phyloP scores from a whole-genome alignment of 2,888 invertebrate genomes.

The Neocrepidodera transversa region DNA sequence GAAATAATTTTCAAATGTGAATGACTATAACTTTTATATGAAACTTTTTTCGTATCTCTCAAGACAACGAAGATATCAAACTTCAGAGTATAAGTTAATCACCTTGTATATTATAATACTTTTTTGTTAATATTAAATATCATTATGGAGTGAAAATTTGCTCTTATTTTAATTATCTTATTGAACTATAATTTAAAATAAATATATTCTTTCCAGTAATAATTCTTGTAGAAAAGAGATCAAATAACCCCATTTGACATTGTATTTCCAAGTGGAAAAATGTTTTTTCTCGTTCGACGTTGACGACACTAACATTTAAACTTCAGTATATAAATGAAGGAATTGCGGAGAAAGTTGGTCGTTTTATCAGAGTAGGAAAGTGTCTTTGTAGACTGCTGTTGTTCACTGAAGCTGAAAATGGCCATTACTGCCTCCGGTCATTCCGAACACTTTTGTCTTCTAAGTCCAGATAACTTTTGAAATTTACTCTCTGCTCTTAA shows the following conservation, averaged over 20 bases:
- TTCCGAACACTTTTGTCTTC: constrained; percentile 45
- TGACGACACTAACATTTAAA: constrained; percentile 19
- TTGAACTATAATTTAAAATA: no score
- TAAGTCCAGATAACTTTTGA: constrained; percentile 41
- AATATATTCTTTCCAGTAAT: no score
- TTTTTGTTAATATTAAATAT: no score
- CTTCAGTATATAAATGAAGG: constrained; percentile 25
- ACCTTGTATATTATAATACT: no score
- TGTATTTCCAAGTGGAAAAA: constrained; percentile 19
- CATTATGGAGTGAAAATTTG: no score
- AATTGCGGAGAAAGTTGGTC: constrained; percentile 28
- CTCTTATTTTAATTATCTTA: no score
- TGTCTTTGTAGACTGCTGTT: constrained; percentile 46
- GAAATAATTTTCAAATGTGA: no score
- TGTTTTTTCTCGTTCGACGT: constrained; percentile 8
- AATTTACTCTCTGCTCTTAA: constrained; percentile 33
- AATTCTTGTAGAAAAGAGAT: no score
- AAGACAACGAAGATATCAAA: no score
- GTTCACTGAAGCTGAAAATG: constrained; percentile 53
- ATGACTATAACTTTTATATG: no score
- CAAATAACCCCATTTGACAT: constrained; percentile 7
- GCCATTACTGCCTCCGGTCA: constrained; percentile 52
- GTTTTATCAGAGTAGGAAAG: constrained; percentile 33
- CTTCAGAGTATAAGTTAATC: no score
- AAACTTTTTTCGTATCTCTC: no score